Evolutionary conservation across 2,888 invertebrate species (phyloP).

Genomic region (Hedya salicella): DNA sequence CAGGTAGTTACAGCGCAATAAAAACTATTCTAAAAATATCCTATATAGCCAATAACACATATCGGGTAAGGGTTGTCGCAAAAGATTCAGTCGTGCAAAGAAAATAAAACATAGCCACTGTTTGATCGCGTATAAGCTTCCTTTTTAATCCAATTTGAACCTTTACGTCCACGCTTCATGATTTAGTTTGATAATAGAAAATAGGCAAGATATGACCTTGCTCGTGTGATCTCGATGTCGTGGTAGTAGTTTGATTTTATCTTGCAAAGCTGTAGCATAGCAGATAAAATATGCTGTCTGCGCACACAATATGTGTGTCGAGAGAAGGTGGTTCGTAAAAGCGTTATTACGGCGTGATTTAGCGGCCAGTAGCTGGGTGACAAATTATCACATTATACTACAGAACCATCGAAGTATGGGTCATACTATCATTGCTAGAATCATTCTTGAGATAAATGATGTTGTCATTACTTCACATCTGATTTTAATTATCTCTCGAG

Average conservation of each 20-base stretch:
- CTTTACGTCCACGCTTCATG: neutral
- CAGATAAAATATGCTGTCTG: conserved; percentile 20
- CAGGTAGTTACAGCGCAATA: too few relatives aligned
- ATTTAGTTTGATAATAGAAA: conserved; percentile 7
- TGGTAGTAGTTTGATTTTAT: conserved; percentile 22
- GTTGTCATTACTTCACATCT: too few relatives aligned
- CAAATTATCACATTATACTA: conserved; percentile 24
- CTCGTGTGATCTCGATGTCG: neutral
- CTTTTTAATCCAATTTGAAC: neutral
- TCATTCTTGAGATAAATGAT: neutral
- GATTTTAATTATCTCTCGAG: too few relatives aligned
- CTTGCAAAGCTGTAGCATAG: conserved; percentile 11
- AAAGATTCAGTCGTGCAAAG: neutral
- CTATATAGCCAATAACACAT: neutral
- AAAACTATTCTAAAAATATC: too few relatives aligned
- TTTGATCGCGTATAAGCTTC: neutral
- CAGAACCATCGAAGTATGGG: neutral
- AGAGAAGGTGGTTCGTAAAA: conserved; percentile 9
- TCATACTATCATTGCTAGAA: neutral
- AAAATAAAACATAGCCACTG: conserved; percentile 1
- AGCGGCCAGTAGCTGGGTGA: conserved; percentile 11
- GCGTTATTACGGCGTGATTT: conserved; percentile 13
- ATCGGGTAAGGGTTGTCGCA: neutral
- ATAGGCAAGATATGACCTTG: neutral
- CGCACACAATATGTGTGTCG: conserved; percentile 11